These are phyloP conservation scores for Tenrec ecaudatus DNA, from an alignment of 2,113 vertebrate species.

Conservation along the genomic window DNA sequence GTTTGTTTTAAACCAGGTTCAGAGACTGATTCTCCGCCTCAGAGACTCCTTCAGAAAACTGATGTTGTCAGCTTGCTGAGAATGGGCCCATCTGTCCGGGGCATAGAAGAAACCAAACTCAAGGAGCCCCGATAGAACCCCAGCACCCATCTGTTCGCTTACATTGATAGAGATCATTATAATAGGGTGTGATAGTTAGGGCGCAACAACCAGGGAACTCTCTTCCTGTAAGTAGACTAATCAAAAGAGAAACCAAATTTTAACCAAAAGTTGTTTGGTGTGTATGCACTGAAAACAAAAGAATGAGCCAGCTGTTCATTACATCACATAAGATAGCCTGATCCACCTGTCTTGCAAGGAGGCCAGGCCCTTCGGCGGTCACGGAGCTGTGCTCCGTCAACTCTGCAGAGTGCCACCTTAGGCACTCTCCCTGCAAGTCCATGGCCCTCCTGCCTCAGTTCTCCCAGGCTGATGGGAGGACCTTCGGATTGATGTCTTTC, in stretches of 20 bases:
- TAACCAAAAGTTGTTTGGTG: neutral
- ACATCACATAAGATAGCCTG: neutral
- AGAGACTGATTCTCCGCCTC: neutral
- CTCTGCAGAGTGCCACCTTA: neutral
- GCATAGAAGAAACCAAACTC: constrained; percentile 22
- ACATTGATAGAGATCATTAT: neutral
- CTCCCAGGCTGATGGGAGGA: neutral
- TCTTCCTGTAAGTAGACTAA: neutral
- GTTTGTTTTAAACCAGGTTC: no score
- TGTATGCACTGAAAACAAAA: constrained; percentile 24
- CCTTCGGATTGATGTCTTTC: neutral
- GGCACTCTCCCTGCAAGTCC: rapidly evolving
- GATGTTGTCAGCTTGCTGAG: neutral
- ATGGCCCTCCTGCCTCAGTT: neutral
- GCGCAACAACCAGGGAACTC: neutral
- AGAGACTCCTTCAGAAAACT: neutral
- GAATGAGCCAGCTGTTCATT: neutral
- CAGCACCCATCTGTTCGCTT: neutral
- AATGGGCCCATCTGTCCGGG: neutral
- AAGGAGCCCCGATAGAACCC: neutral
- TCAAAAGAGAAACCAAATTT: constrained; percentile 7
- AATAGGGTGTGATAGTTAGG: neutral
- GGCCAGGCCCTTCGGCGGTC: neutral
- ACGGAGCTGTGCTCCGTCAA: neutral
- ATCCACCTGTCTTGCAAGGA: neutral